Evolutionary conservation across 1,140 invertebrate species (phyloP).

Genomic region (Nebria ingens): DNA sequence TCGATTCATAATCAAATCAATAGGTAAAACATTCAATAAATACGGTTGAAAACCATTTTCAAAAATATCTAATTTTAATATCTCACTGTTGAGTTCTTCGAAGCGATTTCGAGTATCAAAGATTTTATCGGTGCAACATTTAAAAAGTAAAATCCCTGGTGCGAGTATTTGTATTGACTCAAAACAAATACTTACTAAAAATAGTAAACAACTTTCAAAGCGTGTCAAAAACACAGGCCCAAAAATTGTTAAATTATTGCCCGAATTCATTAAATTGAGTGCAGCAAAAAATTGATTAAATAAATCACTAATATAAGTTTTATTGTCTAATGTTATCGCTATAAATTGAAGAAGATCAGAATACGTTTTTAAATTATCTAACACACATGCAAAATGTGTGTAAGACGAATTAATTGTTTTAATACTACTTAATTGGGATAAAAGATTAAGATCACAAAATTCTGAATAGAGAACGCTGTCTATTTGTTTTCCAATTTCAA

Average conservation of each 20-base stretch:
- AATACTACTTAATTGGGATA: not conserved
- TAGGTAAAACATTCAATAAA: not conserved
- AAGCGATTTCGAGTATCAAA: not conserved
- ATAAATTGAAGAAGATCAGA: not conserved
- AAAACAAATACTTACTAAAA: not conserved
- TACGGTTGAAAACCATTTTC: not conserved
- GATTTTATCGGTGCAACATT: not conserved
- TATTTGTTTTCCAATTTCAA: not conserved
- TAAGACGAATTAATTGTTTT: not conserved
- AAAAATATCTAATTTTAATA: not conserved
- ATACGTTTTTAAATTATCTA: not conserved
- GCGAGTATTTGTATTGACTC: not conserved
- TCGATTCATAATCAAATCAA: not conserved
- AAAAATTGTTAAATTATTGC: not conserved
- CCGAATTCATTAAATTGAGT: not conserved
- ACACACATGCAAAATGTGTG: not conserved
- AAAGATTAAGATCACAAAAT: not conserved
- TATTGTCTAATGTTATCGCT: not conserved
- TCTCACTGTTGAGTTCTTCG: not conserved
- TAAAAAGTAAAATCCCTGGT: not conserved
- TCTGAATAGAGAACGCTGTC: slow-evolving; percentile 1
- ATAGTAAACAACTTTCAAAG: not conserved
- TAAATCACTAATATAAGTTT: not conserved
- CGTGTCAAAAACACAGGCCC: not conserved
- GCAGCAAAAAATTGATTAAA: not conserved